Conservation (phyloP, 2,888 invertebrate genomes). For the Salticus scenicus region DNA sequence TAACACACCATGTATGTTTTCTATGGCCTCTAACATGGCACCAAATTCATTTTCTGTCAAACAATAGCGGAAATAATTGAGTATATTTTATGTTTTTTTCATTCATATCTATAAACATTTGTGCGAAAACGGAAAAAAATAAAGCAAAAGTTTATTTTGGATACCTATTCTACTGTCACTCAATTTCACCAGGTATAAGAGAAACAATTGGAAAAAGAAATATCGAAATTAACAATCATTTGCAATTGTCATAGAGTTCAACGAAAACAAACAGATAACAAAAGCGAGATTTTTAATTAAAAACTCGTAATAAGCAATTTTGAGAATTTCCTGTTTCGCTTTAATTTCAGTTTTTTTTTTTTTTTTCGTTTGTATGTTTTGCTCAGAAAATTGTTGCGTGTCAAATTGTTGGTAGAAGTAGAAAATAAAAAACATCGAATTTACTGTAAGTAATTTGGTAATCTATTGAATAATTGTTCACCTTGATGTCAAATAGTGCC, state of each 20-base stretch:
- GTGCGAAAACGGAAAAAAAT: not conserved
- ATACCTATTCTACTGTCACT: not conserved
- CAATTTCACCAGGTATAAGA: not conserved
- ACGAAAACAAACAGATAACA: no score
- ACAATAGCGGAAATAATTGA: conserved; percentile 6
- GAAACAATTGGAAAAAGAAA: not conserved
- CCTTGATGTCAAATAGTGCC: no score
- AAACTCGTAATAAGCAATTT: no score
- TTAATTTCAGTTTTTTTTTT: no score
- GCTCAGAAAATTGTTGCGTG: no score
- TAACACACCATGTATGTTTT: not conserved
- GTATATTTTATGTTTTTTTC: not conserved
- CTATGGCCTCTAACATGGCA: not conserved
- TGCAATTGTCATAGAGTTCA: not conserved
- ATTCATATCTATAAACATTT: not conserved
- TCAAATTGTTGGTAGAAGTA: no score
- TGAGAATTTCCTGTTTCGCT: no score
- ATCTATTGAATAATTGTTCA: no score
- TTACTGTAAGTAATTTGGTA: no score
- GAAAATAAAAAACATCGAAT: no score
- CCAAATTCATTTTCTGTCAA: not conserved
- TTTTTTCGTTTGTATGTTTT: no score
- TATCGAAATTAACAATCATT: not conserved
- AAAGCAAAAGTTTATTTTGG: not conserved
- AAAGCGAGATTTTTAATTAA: no score